These are phyloP conservation scores for Oncorhynchus kisutch DNA, from an alignment of 2,113 vertebrate species.

Conservation along the genomic window DNA sequence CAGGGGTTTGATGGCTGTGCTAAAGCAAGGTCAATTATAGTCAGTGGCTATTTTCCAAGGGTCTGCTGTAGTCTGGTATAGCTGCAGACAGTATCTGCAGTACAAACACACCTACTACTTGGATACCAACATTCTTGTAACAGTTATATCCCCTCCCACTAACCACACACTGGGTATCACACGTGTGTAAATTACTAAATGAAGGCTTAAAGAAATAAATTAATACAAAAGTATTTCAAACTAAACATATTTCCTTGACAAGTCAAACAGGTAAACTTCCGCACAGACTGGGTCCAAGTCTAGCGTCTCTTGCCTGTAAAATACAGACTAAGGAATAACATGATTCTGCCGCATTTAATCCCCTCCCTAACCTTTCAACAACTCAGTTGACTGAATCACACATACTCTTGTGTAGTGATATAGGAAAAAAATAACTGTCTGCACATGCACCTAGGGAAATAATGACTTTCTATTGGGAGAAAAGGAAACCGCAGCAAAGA, in stretches of 20 bases:
- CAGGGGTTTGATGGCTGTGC: constrained; percentile 18
- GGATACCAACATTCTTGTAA: too few species aligned
- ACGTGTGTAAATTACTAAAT: too few species aligned
- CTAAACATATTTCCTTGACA: too few species aligned
- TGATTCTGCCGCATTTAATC: too few species aligned
- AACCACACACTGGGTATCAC: too few species aligned
- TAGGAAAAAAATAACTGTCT: not conserved
- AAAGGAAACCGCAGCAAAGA: not conserved
- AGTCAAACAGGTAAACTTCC: too few species aligned
- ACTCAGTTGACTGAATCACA: not conserved
- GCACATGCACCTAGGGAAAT: not conserved
- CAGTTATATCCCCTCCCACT: too few species aligned
- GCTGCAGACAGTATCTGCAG: not conserved
- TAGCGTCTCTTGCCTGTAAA: not conserved
- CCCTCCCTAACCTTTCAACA: too few species aligned
- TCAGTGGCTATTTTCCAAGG: not conserved
- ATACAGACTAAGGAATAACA: too few species aligned
- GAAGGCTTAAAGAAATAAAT: too few species aligned
- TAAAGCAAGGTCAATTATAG: not conserved
- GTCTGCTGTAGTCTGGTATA: not conserved
- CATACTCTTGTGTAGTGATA: not conserved
- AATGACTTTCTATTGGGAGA: not conserved
- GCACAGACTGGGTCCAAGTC: not conserved
- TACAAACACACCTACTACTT: too few species aligned
- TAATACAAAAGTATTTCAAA: too few species aligned